Conservation (phyloP, 1,140 invertebrate genomes). For the Pachypsylla venusta region DNA sequence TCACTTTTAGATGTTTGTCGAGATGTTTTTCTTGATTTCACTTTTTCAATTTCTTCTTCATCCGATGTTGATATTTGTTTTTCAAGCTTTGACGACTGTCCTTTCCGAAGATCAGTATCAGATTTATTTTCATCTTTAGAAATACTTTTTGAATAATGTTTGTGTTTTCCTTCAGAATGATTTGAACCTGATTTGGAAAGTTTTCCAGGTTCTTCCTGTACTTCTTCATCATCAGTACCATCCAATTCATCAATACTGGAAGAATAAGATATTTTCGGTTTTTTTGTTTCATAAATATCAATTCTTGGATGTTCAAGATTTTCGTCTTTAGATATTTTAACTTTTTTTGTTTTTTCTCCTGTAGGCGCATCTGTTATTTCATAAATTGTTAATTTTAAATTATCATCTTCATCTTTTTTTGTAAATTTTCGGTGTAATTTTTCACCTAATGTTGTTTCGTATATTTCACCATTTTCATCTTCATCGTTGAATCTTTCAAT, state of each 20-base stretch:
- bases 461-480: background rate
- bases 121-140: no score
- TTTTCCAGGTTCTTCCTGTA: no score
- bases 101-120: no score
- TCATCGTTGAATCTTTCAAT: background rate
- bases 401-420: slow-evolving; percentile 2
- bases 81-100: background rate
- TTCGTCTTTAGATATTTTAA: slow-evolving; percentile 4
- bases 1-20: slow-evolving; percentile 1
- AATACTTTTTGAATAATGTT: no score
- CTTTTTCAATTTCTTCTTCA: background rate
- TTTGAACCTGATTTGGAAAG: no score
- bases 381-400: background rate
- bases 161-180: no score
- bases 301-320: slow-evolving; percentile 2
- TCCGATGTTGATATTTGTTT: background rate
- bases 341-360: background rate
- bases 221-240: background rate
- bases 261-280: slow-evolving; percentile 7
- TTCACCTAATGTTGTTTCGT: background rate
- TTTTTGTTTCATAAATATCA: slow-evolving; percentile 9
- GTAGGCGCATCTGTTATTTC: slow-evolving; percentile 1
- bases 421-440: background rate
- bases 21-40: background rate
- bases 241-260: slow-evolving; percentile 1